phyloP scores from a whole-genome alignment of 2,113 vertebrate species.

The Myotis brandtii region DNA sequence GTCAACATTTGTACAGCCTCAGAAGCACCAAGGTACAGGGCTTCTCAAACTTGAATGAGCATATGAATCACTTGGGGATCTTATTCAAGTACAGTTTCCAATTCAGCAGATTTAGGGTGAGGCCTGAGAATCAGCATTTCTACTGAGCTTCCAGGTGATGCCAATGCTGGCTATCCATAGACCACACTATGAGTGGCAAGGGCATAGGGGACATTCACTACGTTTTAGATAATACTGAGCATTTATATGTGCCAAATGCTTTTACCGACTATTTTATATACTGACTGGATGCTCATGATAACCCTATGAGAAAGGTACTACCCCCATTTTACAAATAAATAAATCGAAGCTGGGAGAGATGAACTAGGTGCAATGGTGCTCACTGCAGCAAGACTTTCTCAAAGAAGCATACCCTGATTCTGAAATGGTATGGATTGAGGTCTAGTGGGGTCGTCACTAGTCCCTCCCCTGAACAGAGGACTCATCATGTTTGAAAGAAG shows the following conservation, averaged over 20 bases:
- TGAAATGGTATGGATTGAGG: not conserved
- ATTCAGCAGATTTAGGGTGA: not conserved
- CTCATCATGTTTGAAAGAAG: not conserved
- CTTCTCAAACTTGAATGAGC: not conserved
- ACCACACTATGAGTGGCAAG: not conserved
- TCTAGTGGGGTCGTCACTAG: not conserved
- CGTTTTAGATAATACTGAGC: not conserved
- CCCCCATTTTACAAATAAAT: not conserved
- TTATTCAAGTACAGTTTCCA: slow-evolving; percentile 21
- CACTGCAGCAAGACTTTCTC: not conserved
- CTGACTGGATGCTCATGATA: not conserved
- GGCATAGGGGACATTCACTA: not conserved
- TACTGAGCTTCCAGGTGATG: not conserved
- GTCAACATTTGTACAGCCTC: not conserved
- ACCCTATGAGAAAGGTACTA: not conserved
- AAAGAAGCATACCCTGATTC: not conserved
- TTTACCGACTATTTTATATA: not conserved
- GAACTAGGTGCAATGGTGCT: not conserved
- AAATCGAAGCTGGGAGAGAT: not conserved
- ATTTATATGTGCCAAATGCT: not conserved
- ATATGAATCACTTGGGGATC: not conserved
- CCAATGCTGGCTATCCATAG: not conserved
- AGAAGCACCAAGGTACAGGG: not conserved
- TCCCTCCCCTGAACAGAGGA: not conserved
- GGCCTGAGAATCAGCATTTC: not conserved